A percentile compares a stretch with the other conserved stretches of the same genome.
Conservation (phyloP, 2,113 vertebrate species). For the Pomatostomus ruficeps region DNA sequence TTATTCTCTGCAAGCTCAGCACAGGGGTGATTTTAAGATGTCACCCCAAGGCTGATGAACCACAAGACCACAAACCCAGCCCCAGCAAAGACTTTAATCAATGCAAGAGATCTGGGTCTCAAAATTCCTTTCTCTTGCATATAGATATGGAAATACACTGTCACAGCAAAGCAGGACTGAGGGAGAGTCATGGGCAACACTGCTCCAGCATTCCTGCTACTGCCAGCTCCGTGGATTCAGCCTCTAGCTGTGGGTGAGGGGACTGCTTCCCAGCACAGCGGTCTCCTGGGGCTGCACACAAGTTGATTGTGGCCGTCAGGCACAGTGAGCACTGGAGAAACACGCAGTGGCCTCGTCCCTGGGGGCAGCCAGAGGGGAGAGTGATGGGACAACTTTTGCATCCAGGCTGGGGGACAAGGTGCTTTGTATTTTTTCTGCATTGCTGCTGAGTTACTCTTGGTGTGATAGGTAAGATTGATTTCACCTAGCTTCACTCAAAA, state of each 20-base stretch:
- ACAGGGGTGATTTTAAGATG: neutral
- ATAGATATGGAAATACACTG: neutral
- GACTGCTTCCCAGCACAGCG: neutral
- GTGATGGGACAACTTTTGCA: rapidly evolving
- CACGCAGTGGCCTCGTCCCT: rapidly evolving
- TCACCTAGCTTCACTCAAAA: neutral
- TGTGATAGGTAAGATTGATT: neutral
- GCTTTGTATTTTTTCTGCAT: neutral
- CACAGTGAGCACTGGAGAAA: neutral
- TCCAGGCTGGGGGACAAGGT: rapidly evolving
- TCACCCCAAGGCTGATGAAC: neutral
- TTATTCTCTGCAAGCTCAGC: neutral
- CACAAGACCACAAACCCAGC: neutral
- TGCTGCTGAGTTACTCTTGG: neutral
- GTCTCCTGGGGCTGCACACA: neutral
- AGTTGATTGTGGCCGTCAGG: neutral
- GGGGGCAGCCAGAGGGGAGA: rapidly evolving
- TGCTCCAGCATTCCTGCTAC: neutral
- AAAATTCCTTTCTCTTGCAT: neutral
- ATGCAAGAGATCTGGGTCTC: neutral
- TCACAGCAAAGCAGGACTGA: neutral
- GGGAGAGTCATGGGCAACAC: neutral
- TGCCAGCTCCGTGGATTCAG: neutral
- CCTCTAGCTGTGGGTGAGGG: neutral
- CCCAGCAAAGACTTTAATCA: neutral